Percentiles rank a stretch among this genome's conserved stretches.
Conservation (phyloP, 1,140 invertebrate species). For the Cheumatopsyche charites region DNA sequence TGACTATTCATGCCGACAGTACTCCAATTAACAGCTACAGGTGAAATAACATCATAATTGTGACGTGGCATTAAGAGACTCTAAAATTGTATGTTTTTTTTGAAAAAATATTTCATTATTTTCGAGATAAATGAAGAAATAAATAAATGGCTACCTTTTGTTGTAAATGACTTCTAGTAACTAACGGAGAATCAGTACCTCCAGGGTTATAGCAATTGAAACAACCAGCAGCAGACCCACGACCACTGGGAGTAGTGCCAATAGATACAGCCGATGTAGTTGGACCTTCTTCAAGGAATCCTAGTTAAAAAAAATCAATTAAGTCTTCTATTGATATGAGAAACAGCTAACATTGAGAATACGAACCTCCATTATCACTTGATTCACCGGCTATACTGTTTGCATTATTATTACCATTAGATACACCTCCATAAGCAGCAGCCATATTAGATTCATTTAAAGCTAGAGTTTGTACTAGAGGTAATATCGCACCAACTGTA, state of each 20-base stretch:
- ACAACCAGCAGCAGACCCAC: slow-evolving; percentile 44
- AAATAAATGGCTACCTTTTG: slow-evolving; percentile 26
- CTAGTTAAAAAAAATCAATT: background rate
- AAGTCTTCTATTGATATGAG: background rate
- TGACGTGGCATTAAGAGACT: slow-evolving; percentile 41
- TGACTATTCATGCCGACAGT: slow-evolving; percentile 41
- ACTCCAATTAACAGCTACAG: slow-evolving; percentile 42
- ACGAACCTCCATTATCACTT: slow-evolving; percentile 45
- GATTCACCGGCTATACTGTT: slow-evolving; percentile 44
- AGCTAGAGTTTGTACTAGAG: slow-evolving; percentile 40
- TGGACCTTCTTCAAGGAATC: slow-evolving; percentile 39
- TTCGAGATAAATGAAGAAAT: background rate
- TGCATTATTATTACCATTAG: slow-evolving; percentile 32
- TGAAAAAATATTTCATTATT: background rate
- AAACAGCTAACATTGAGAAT: background rate
- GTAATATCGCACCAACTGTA: background rate
- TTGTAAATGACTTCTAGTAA: slow-evolving; percentile 41
- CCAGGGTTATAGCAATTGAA: slow-evolving; percentile 47
- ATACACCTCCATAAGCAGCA: slow-evolving; percentile 40
- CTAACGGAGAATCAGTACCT: slow-evolving; percentile 42
- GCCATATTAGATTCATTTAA: slow-evolving; percentile 46
- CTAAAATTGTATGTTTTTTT: slow-evolving; percentile 23
- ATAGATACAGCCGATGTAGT: slow-evolving; percentile 19
- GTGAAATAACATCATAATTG: slow-evolving; percentile 45
- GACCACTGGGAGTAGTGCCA: slow-evolving; percentile 27